A percentile compares a stretch with the other conserved stretches of the same genome.
Conservation (phyloP, 2,888 invertebrate genomes). For the Caenorhabditis macrosperma region DNA sequence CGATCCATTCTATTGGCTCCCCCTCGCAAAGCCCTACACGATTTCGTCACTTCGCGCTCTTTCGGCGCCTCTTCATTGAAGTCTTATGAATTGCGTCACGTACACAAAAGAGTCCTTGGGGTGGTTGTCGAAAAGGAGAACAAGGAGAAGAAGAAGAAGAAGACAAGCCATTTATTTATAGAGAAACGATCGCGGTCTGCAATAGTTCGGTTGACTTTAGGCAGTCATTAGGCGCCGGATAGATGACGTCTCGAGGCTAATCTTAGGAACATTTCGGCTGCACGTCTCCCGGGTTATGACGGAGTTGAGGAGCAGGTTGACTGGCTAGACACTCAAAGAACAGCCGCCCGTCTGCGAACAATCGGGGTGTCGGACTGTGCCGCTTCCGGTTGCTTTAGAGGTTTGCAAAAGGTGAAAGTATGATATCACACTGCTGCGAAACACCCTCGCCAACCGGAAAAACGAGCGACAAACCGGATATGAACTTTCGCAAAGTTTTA, state of each 20-base stretch:
- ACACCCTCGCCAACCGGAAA: constrained; percentile 4
- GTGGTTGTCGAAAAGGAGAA: too few relatives aligned
- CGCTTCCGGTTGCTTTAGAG: neutral
- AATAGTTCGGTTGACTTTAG: neutral
- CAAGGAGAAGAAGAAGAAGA: neutral
- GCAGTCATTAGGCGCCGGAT: too few relatives aligned
- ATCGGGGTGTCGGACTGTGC: neutral
- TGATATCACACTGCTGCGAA: neutral
- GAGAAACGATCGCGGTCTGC: neutral
- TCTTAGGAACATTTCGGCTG: neutral
- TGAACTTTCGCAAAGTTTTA: constrained; percentile 8
- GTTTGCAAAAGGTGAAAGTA: constrained; percentile 4
- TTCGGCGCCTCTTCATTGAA: neutral
- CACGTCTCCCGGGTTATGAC: neutral
- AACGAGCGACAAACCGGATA: neutral
- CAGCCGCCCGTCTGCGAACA: neutral
- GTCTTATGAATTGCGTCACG: neutral
- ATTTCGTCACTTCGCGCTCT: neutral
- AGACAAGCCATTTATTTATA: neutral
- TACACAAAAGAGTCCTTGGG: too few relatives aligned
- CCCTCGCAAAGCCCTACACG: neutral
- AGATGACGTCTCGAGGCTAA: neutral
- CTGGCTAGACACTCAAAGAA: neutral
- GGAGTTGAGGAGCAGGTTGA: too few relatives aligned
- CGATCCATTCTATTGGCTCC: too few relatives aligned